Base-by-base conservation (phyloP, 2,797 vertebrate species). In the Distichodus sexfasciatus region DNA sequence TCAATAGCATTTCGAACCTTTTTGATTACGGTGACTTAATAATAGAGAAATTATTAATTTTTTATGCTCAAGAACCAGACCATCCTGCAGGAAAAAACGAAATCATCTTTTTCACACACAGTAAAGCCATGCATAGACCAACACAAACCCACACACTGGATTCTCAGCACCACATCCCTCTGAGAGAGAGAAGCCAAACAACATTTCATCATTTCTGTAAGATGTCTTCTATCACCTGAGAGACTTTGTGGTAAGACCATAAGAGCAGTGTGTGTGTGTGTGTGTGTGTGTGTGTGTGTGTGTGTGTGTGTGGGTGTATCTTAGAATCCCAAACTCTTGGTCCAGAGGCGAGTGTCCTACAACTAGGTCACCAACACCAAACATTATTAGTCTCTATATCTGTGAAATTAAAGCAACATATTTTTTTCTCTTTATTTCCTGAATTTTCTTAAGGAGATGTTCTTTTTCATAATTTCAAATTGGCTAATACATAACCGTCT, bases 201-300 rank as follows among this genome's bases (percentile, higher is more conserved):
- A 47, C 61, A 14, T 71, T 68, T 71, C 71, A 76, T 71, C 58
- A 79, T 75, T 48, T 72, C 46, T 77, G 41, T 76, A 69, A 84
- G 76, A 87, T 58, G 48, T 64, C 38, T 62, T 74, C 21, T 57
- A 50, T 73, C 66, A 70, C 62, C 71, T 66, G 81, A 66, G 75
- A 80, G 54, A 84, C 86, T 71, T 84, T 83, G 84, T 85, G 0
- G 91, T 94, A 61, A 76, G 82, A 86, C 75, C 84, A 84, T 76
- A 85, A 78, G 66, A 85, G 82, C 83, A 63, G 38, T 31, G 24
- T 69, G 15, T 69, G n/a, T 6, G 2, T 7, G 10, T 46, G 40
- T 54, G 24, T 44, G n/a, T 57, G 33, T 76, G 38, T 36, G 35
- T 11, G 19, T 15, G 19, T 41, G 29, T 58, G 24, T 28, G 21